Conservation (phyloP, 2,797 vertebrate species). For the Thamnophis elegans region DNA sequence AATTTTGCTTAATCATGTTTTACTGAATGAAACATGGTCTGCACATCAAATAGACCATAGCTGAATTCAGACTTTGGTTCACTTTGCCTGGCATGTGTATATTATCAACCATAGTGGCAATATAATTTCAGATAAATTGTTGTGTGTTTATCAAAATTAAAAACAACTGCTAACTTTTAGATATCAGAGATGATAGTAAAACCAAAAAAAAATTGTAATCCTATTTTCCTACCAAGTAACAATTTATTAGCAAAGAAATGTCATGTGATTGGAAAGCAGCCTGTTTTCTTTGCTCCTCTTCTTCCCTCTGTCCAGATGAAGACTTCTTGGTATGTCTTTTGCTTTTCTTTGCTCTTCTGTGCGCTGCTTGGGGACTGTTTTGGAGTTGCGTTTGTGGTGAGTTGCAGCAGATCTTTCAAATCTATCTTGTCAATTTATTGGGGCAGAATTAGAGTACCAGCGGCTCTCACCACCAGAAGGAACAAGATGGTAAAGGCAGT, state of each 20-base stretch:
- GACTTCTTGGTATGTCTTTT: neutral
- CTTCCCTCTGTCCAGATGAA: slow-evolving; percentile 37
- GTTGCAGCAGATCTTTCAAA: neutral
- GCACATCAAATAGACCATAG: neutral
- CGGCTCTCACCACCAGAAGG: no score
- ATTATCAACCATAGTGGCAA: neutral
- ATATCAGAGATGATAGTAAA: neutral
- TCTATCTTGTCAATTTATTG: neutral
- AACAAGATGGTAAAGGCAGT: neutral
- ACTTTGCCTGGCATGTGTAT: neutral
- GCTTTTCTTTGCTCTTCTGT: slow-evolving; percentile 41
- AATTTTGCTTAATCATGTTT: neutral
- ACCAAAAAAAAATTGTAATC: neutral
- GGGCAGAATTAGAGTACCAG: neutral
- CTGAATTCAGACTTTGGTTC: neutral
- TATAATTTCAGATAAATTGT: neutral
- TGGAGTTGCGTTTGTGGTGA: slow-evolving; percentile 30
- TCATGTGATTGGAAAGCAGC: neutral
- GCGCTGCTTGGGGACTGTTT: slow-evolving; percentile 37
- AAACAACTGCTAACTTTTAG: neutral
- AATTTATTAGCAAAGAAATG: neutral
- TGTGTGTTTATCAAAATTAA: neutral
- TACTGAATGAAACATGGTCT: neutral
- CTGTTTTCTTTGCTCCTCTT: neutral
- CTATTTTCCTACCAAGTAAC: neutral